These are phyloP conservation scores for Caenorhabditis zanzibari DNA, from an alignment of 2,888 invertebrate genomes.

Conservation along the genomic window DNA sequence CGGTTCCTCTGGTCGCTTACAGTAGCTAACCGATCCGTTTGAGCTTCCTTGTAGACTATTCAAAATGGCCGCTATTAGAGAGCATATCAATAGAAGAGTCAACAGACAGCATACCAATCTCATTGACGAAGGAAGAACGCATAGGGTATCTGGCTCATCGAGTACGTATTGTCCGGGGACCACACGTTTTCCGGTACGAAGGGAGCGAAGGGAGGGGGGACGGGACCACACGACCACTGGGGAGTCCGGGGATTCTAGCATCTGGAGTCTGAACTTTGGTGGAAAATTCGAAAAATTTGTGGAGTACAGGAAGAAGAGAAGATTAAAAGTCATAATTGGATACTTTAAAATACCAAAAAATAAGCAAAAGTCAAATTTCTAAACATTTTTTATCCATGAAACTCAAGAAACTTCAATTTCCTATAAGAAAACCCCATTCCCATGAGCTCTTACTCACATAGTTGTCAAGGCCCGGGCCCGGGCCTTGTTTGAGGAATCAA, in stretches of 20 bases:
- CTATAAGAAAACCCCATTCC: too few relatives aligned
- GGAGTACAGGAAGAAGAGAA: too few relatives aligned
- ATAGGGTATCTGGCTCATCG: slow-evolving; percentile 75
- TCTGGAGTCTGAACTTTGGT: neutral
- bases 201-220: slow-evolving; percentile 64
- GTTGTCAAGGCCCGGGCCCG: too few relatives aligned
- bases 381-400: too few relatives aligned
- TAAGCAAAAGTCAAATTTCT: too few relatives aligned
- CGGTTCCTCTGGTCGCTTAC: slow-evolving; percentile 66
- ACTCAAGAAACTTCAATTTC: too few relatives aligned
- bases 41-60: slow-evolving; percentile 72
- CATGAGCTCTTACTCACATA: too few relatives aligned
- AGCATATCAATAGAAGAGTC: slow-evolving; percentile 71
- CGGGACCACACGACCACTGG: slow-evolving; percentile 71
- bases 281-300: too few relatives aligned
- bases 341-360: too few relatives aligned
- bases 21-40: slow-evolving; percentile 71
- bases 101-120: slow-evolving; percentile 73
- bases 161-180: slow-evolving; percentile 69
- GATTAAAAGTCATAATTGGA: too few relatives aligned
- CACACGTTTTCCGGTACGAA: slow-evolving; percentile 59
- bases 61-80: slow-evolving; percentile 69
- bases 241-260: slow-evolving; percentile 64
- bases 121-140: slow-evolving; percentile 75
- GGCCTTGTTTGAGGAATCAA: too few relatives aligned